These are phyloP conservation scores for Etheostoma nigrum DNA, from an alignment of 2,797 vertebrate genomes.

Conservation along the genomic window DNA sequence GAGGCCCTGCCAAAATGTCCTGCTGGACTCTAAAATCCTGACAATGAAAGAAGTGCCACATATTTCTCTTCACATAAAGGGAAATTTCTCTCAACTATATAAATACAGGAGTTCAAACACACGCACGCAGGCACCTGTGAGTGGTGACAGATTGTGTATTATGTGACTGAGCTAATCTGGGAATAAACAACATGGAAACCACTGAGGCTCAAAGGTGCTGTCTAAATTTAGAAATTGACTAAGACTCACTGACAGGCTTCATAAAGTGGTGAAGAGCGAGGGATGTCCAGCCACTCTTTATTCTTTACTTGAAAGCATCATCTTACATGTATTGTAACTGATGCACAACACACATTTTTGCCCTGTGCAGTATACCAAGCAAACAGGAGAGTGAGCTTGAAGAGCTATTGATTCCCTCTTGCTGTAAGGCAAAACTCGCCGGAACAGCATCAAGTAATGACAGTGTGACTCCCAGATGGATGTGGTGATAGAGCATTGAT, in stretches of 20 bases:
- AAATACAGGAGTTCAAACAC: conserved; percentile 6
- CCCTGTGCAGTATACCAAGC: conserved; percentile 30
- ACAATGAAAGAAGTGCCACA: conserved; percentile 8
- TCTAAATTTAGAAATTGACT: conserved; percentile 36
- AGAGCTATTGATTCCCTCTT: conserved; percentile 23
- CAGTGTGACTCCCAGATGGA: conserved; percentile 47
- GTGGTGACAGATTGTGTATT: conserved; percentile 37
- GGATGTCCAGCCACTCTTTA: neutral
- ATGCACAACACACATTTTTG: conserved; percentile 9
- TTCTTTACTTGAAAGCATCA: conserved; percentile 23
- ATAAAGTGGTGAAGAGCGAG: conserved; percentile 2
- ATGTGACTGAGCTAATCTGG: conserved; percentile 24
- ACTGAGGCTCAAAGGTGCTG: conserved; percentile 7
- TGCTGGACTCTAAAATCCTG: neutral
- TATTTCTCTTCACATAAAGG: conserved; percentile 4
- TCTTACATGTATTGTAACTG: neutral
- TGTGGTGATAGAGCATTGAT: conserved; percentile 47
- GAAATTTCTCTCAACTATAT: conserved; percentile 4
- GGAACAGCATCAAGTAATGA: conserved; percentile 36
- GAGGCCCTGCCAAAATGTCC: conserved; percentile 8
- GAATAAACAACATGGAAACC: conserved; percentile 20
- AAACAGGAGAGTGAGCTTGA: conserved; percentile 27
- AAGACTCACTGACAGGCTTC: conserved; percentile 9
- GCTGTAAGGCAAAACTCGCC: conserved; percentile 35
- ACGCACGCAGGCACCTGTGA: conserved; percentile 22